Base-by-base conservation (phyloP, 1,140 invertebrate species). In the Paramacrobiotus metropolitanus region DNA sequence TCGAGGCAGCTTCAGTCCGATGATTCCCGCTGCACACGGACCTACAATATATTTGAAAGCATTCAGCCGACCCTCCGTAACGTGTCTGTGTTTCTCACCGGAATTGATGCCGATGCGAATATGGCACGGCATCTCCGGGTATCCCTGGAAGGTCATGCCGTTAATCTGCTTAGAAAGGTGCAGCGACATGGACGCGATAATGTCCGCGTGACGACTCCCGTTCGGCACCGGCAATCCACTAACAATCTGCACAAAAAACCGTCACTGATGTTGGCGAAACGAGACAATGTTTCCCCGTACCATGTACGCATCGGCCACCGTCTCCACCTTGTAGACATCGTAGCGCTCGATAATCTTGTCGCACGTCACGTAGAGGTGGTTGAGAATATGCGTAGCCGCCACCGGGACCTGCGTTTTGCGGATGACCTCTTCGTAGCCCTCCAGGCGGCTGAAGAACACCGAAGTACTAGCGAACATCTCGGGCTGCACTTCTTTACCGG, bases 1-100 rank as follows among this genome's bases (percentile, higher is more conserved):
- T 40, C n/a, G 9, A n/a, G 34, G 34, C 9, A 40, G 34, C 34
- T 93, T 94, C 1, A 92, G 71, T 0, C 91, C 91, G 1, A 95
- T 90, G 28, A 95, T 91, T 20, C 91, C 91, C 1, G 91, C 89
- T 0, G 90, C 88, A 1, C 93, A 88, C 1, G 86, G 69, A 40
- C 73, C 34, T 40, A n/a, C n/a, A n/a, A n/a, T 40, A 40, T 40
- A 9, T 40, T 40, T 9, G 9, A 40, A 9, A 40, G 34, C n/a
- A 40, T n/a, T 40, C n/a, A 40, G n/a, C n/a, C 9, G 34, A 40
- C 9, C 9, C 9, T 9, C n/a, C 9, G n/a, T 40, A 9, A n/a
- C 34, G 9, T 40, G n/a, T 40, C 34, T 40, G 34, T 40, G 9
- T 40, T 9, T 40, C n/a, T 40, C 34, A 40, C 34, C 34, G 34